phyloP scores from a whole-genome alignment of 1,140 invertebrate species.

The Lasioglossum albipes region DNA sequence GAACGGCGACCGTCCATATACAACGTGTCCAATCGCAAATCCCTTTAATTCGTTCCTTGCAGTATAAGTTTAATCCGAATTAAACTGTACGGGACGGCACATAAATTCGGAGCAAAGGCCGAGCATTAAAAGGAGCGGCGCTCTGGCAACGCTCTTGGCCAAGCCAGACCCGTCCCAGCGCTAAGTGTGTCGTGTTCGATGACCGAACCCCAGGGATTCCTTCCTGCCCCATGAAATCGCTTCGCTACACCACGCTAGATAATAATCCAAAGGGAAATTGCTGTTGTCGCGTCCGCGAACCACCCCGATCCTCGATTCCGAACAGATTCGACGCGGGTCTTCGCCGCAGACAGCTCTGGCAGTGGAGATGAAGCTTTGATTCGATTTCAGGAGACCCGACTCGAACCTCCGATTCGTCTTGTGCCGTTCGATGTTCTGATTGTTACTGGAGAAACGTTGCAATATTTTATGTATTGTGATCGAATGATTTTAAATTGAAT shows the following conservation, averaged over 20 bases:
- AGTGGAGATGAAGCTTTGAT: background rate
- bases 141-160: background rate
- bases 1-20: conserved; percentile 67
- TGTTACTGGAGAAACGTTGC: too few relatives aligned
- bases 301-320: background rate
- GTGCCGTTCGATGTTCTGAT: too few relatives aligned
- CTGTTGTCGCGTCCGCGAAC: background rate
- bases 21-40: conserved; percentile 77
- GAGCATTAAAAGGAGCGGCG: conserved; percentile 68
- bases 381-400: background rate
- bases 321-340: background rate
- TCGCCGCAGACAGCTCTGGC: background rate
- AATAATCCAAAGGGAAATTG: conserved; percentile 41
- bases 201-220: background rate
- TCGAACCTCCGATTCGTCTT: too few relatives aligned
- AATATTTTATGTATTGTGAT: too few relatives aligned
- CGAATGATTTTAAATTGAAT: too few relatives aligned
- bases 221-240: conserved; percentile 51
- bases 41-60: conserved; percentile 77
- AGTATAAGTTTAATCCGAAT: conserved; percentile 77
- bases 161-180: conserved; percentile 2
- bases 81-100: conserved; percentile 74
- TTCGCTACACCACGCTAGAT: conserved; percentile 36
- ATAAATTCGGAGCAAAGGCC: conserved; percentile 69
- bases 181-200: conserved; percentile 51